phyloP scores from a whole-genome alignment of 1,140 invertebrate species.

The Diuraphis noxia region DNA sequence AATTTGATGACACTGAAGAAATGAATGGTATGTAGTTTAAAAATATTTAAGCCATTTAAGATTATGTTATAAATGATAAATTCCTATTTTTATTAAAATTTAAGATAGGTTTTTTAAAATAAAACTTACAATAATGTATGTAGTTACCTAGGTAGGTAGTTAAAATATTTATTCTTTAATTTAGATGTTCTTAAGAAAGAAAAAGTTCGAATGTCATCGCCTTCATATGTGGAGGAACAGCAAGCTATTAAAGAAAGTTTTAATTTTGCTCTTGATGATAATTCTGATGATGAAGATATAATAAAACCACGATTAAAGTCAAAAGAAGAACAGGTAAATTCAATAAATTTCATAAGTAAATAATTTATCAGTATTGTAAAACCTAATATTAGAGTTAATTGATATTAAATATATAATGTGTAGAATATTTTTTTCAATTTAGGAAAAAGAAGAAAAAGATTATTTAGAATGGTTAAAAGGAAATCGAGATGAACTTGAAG shows the following conservation, averaged over 20 bases:
- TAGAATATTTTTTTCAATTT: background rate
- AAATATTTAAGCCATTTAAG: background rate
- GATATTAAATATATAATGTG: background rate
- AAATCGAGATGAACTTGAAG: conserved; percentile 68
- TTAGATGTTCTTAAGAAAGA: conserved; percentile 54
- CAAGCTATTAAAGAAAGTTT: conserved; percentile 71
- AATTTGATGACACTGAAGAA: conserved; percentile 65
- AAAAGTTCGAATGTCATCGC: conserved; percentile 58
- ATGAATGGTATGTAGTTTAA: conserved; percentile 58
- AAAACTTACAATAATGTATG: background rate
- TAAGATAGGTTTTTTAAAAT: background rate
- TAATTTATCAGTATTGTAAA: background rate
- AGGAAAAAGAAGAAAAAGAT: conserved; percentile 69
- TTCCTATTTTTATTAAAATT: background rate
- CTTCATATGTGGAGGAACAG: conserved; percentile 73
- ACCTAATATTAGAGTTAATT: background rate
- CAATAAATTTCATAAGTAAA: background rate
- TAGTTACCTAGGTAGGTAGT: background rate
- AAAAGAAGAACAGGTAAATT: conserved; percentile 68
- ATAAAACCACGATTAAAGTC: conserved; percentile 59
- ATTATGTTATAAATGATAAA: background rate
- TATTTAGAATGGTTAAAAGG: conserved; percentile 84
- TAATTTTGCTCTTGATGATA: conserved; percentile 62
- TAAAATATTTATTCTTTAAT: conserved; percentile 54
- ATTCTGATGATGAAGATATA: conserved; percentile 63